Conservation (phyloP, 2,888 invertebrate species). For the Gymnoscelis rufifasciata region DNA sequence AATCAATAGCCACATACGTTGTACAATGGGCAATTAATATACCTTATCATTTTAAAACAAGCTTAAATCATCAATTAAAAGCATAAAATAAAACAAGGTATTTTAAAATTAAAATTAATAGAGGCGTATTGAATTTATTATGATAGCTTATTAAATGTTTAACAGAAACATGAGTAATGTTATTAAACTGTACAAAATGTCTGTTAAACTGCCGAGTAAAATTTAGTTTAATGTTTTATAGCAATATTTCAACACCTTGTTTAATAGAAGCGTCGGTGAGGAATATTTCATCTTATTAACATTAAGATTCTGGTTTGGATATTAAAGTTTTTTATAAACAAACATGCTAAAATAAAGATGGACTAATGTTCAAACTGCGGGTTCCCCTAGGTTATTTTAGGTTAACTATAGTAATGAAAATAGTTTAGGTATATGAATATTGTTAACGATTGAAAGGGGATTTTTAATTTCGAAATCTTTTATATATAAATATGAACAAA, state of each 20-base stretch:
- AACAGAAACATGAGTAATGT: not conserved
- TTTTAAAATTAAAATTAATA: not conserved
- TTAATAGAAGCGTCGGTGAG: not conserved
- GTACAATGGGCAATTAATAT: no score
- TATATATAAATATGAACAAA: no score
- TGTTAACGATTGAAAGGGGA: no score
- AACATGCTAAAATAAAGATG: not conserved
- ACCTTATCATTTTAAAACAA: no score
- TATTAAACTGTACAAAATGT: not conserved
- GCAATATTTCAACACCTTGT: not conserved
- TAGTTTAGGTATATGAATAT: no score
- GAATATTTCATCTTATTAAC: not conserved
- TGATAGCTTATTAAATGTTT: slow-evolving; percentile 3
- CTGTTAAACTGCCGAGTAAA: not conserved
- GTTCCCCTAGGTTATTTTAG: no score
- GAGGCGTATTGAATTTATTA: not conserved
- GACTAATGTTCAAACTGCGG: no score
- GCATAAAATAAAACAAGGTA: not conserved
- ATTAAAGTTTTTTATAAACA: not conserved
- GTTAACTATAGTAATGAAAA: no score
- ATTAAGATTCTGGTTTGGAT: not conserved
- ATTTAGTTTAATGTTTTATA: not conserved
- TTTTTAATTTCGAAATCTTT: no score
- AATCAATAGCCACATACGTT: no score
- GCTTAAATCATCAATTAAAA: no score